Conservation (phyloP, 2,797 vertebrate genomes). For the Premnoplex brunnescens region DNA sequence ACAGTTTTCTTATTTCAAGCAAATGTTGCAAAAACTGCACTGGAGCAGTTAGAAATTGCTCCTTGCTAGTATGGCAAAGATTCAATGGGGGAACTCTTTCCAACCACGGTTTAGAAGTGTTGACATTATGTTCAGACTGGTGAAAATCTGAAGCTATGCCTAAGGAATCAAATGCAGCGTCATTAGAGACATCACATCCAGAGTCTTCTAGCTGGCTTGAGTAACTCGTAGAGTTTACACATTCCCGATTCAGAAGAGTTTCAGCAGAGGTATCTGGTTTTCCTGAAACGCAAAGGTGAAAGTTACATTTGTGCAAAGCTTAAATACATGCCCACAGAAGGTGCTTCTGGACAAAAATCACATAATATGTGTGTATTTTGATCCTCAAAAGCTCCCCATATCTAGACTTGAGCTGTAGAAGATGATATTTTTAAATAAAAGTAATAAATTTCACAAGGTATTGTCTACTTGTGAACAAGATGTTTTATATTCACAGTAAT, state of each 20-base stretch:
- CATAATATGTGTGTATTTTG: rapidly evolving
- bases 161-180: conserved; percentile 46
- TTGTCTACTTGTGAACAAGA: not conserved
- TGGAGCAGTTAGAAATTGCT: conserved; percentile 65
- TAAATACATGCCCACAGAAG: not conserved
- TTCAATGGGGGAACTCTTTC: conserved; percentile 24
- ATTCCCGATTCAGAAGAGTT: conserved; percentile 59
- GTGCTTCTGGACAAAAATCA: not conserved
- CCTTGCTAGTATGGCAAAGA: not conserved
- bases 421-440: not conserved
- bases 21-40: conserved; percentile 85
- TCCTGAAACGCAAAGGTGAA: conserved; percentile 66
- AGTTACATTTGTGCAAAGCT: not conserved
- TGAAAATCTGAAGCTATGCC: conserved; percentile 34
- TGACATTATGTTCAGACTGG: not conserved
- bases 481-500: not conserved
- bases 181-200: conserved; percentile 76
- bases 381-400: not conserved
- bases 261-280: not conserved
- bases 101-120: not conserved
- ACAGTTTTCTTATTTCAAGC: conserved; percentile 76
- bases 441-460: not conserved
- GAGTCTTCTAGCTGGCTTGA: conserved; percentile 73
- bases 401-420: not conserved
- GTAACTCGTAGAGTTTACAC: conserved; percentile 37